These are phyloP conservation scores for Strigamia crassipes DNA, from an alignment of 2,888 invertebrate genomes.

Conservation along the genomic window DNA sequence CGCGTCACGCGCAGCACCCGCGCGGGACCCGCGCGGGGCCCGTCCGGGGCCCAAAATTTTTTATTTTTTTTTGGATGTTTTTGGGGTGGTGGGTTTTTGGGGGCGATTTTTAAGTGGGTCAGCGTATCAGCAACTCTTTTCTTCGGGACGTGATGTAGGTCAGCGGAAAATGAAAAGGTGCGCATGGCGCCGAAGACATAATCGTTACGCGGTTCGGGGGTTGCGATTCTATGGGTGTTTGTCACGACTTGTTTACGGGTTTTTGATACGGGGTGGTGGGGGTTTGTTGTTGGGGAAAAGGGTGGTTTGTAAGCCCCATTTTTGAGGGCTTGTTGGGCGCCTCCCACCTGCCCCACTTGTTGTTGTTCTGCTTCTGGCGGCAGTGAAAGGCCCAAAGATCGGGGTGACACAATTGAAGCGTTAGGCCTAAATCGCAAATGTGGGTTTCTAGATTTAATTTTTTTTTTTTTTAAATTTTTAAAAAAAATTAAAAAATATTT, in stretches of 20 bases:
- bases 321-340: neutral
- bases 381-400: neutral
- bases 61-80: too few relatives aligned
- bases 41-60: too few relatives aligned
- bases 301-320: neutral
- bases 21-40: too few relatives aligned
- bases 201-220: neutral
- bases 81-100: neutral
- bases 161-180: constrained; percentile 24
- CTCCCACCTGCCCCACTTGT: constrained; percentile 25
- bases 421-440: neutral
- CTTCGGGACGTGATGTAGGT: constrained; percentile 1
- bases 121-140: neutral
- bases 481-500: too few relatives aligned
- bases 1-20: too few relatives aligned
- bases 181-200: neutral
- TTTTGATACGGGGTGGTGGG: neutral
- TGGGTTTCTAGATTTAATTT: neutral
- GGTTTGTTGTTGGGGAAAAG: neutral
- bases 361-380: neutral
- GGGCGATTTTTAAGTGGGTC: neutral
- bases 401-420: neutral
- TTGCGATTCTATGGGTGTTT: neutral
- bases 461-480: too few relatives aligned
- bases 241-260: neutral